Evolutionary conservation across 2,113 vertebrate species (phyloP).

Genomic region (Ardeotis arabs): DNA sequence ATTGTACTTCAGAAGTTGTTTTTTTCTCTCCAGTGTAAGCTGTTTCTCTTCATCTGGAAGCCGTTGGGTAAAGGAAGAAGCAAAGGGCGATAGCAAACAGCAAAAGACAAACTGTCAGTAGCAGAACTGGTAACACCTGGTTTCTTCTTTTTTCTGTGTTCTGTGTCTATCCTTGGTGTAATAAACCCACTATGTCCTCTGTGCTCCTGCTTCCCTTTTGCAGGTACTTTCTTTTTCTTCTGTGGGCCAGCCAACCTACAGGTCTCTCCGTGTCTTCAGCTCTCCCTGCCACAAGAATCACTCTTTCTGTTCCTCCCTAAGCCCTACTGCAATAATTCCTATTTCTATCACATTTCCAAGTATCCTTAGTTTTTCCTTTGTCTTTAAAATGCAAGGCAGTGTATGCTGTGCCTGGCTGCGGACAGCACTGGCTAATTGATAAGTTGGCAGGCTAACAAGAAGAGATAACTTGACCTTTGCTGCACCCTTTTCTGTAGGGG

Average conservation of each 20-base stretch:
- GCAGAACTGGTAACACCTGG: not conserved
- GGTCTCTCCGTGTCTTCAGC: not conserved
- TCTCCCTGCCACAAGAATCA: not conserved
- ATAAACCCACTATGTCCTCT: not conserved
- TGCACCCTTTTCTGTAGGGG: not conserved
- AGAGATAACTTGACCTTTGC: not conserved
- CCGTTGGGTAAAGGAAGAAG: not conserved
- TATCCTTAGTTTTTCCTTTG: not conserved
- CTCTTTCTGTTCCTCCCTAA: not conserved
- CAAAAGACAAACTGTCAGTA: not conserved
- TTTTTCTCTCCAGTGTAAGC: rapidly evolving
- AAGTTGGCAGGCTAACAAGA: not conserved
- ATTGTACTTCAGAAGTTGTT: not conserved
- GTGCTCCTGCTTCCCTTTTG: not conserved
- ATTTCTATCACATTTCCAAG: not conserved
- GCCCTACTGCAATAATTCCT: not conserved
- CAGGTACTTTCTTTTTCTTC: not conserved
- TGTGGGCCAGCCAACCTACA: not conserved
- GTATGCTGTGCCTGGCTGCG: not conserved
- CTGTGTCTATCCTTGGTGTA: not conserved
- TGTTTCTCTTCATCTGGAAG: not conserved
- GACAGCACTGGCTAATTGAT: not conserved
- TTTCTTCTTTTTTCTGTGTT: not conserved
- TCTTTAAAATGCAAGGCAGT: not conserved
- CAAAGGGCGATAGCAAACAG: not conserved